phyloP scores from a whole-genome alignment of 2,113 vertebrate species.

The Cettia cetti region DNA sequence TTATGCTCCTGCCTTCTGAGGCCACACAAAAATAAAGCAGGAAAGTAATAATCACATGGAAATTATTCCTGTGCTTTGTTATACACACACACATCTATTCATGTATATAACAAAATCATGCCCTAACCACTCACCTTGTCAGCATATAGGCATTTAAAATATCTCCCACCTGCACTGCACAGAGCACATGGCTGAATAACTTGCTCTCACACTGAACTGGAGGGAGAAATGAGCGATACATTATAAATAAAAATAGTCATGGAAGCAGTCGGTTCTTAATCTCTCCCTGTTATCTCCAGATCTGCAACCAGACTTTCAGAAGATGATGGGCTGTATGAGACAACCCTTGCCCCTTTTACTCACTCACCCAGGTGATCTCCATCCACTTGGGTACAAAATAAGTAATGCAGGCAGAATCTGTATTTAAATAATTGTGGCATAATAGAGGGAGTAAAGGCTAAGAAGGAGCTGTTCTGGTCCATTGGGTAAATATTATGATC shows the following conservation, averaged over 20 bases:
- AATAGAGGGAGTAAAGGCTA: slow-evolving; percentile 55
- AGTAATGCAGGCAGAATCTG: slow-evolving; percentile 6
- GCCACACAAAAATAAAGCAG: neutral
- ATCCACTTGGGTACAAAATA: slow-evolving; percentile 13
- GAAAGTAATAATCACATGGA: neutral
- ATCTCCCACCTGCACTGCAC: slow-evolving; percentile 13
- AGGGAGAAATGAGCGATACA: neutral
- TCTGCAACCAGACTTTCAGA: neutral
- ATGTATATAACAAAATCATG: slow-evolving; percentile 3
- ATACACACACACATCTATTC: neutral
- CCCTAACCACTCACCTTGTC: slow-evolving; percentile 51
- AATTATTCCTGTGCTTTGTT: neutral
- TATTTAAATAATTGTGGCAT: slow-evolving; percentile 62
- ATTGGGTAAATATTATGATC: slow-evolving; percentile 57
- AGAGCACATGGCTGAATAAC: slow-evolving; percentile 28
- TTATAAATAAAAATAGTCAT: slow-evolving; percentile 35
- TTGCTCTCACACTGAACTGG: neutral
- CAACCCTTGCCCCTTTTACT: slow-evolving; percentile 26
- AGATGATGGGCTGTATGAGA: neutral
- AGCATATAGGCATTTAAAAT: slow-evolving; percentile 18
- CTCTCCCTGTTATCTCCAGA: neutral
- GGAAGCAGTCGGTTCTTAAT: neutral
- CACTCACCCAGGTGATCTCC: slow-evolving; percentile 16
- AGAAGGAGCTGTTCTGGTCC: slow-evolving; percentile 61
- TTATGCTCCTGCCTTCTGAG: neutral